These are phyloP conservation scores for Papilio glaucus DNA, from an alignment of 1,140 invertebrate genomes.

Conservation along the genomic window DNA sequence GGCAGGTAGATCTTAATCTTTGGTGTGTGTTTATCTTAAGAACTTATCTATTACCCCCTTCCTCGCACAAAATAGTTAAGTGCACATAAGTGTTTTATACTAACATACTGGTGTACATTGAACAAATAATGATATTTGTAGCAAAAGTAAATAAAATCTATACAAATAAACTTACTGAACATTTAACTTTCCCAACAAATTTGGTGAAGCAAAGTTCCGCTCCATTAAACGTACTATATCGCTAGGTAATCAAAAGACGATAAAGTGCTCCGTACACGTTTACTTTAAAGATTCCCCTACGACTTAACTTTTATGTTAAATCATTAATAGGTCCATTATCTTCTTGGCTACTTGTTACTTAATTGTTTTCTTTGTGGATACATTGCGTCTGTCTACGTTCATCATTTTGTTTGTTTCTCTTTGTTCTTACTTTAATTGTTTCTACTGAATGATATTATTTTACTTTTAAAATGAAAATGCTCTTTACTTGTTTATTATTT, in stretches of 20 bases:
- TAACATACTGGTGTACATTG: too few species aligned
- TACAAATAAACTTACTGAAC: not conserved
- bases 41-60: too few species aligned
- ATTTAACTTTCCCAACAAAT: constrained; percentile 9
- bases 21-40: too few species aligned
- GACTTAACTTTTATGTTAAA: constrained; percentile 13
- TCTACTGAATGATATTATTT: not conserved
- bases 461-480: not conserved
- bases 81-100: too few species aligned
- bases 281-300: constrained; percentile 5
- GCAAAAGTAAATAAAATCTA: too few species aligned
- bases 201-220: not conserved
- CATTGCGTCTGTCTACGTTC: not conserved
- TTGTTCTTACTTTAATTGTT: not conserved
- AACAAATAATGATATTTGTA: too few species aligned
- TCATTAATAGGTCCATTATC: constrained; percentile 10
- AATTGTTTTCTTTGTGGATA: not conserved
- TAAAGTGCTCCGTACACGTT: not conserved
- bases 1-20: too few species aligned
- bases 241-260: constrained; percentile 8
- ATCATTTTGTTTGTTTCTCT: not conserved
- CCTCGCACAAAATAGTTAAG: too few species aligned
- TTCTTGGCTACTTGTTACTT: not conserved
- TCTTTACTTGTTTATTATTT: too few species aligned
- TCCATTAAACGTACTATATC: constrained; percentile 11